These are phyloP conservation scores for Lipophrys pholis DNA, from an alignment of 2,113 vertebrate species.

Conservation along the genomic window DNA sequence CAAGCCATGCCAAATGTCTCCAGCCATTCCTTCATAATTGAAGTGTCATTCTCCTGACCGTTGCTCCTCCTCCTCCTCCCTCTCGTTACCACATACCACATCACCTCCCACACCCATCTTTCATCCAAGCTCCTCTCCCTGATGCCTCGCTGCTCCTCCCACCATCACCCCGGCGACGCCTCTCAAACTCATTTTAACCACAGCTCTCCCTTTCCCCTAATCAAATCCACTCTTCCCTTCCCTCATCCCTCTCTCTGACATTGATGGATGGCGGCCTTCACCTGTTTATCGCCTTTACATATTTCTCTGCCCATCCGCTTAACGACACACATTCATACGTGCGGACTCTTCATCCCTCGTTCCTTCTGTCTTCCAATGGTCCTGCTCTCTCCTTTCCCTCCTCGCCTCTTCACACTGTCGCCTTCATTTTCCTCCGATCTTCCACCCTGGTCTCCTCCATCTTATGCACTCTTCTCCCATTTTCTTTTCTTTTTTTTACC, in stretches of 20 bases:
- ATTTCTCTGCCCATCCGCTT: slow-evolving; percentile 74
- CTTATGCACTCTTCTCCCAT: slow-evolving; percentile 46
- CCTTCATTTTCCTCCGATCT: slow-evolving; percentile 10
- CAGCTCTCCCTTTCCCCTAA: slow-evolving; percentile 51
- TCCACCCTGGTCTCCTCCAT: slow-evolving; percentile 40
- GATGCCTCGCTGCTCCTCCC: neutral
- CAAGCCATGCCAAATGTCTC: neutral
- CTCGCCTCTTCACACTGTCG: slow-evolving; percentile 5
- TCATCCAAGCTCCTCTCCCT: neutral
- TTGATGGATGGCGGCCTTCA: slow-evolving; percentile 74
- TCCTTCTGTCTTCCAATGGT: slow-evolving; percentile 21
- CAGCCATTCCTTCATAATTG: neutral
- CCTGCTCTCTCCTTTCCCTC: slow-evolving; percentile 18
- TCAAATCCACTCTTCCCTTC: slow-evolving; percentile 64
- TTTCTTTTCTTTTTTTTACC: slow-evolving; percentile 14
- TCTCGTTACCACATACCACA: slow-evolving; percentile 6
- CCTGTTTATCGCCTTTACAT: slow-evolving; percentile 76
- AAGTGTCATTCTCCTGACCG: too few species aligned
- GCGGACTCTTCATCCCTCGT: slow-evolving; percentile 41
- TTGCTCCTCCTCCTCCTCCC: neutral
- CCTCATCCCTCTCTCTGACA: slow-evolving; percentile 59
- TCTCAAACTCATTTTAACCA: slow-evolving; percentile 49
- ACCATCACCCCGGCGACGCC: slow-evolving; percentile 1
- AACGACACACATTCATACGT: slow-evolving; percentile 59
- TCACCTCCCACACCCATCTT: slow-evolving; percentile 17